Evolutionary conservation across 2,888 invertebrate genomes (phyloP).

Genomic region (Rutpela maculata): DNA sequence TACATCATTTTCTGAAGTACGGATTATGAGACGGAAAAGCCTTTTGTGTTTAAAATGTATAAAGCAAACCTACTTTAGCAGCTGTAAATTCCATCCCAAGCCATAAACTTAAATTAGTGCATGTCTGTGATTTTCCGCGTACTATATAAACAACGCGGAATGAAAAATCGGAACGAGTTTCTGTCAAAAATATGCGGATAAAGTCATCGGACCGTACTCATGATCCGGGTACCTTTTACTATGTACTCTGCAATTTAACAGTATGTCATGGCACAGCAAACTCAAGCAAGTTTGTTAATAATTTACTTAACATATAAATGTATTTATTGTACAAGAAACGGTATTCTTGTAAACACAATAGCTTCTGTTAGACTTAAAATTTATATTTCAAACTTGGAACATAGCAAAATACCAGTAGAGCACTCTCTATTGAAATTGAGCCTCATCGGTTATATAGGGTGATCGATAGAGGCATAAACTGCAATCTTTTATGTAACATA

Average conservation of each 20-base stretch:
- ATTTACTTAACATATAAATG: constrained; percentile 61
- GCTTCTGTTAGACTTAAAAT: no score
- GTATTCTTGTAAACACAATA: no score
- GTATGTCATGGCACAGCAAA: constrained; percentile 22
- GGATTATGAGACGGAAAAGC: neutral
- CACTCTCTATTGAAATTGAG: no score
- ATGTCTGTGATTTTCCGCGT: constrained; percentile 11
- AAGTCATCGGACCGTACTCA: constrained; percentile 19
- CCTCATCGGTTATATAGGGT: no score
- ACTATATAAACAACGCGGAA: constrained; percentile 25
- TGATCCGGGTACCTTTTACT: constrained; percentile 16
- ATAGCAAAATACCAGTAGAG: no score
- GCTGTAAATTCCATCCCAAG: neutral
- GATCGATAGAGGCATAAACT: no score
- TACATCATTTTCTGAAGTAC: neutral
- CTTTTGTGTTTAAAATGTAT: neutral
- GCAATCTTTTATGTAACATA: no score
- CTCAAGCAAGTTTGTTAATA: constrained; percentile 52
- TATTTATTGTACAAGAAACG: no score
- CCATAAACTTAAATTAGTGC: constrained; percentile 15
- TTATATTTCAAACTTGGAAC: no score
- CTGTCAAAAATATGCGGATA: constrained; percentile 27
- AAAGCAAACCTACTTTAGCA: constrained; percentile 10
- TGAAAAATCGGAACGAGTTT: constrained; percentile 30
- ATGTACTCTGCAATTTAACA: constrained; percentile 32